A percentile compares a stretch with the other conserved stretches of the same genome.
These are phyloP conservation scores for Triplophysa rosa DNA, from an alignment of 2,113 vertebrate species.

Conservation along the genomic window DNA sequence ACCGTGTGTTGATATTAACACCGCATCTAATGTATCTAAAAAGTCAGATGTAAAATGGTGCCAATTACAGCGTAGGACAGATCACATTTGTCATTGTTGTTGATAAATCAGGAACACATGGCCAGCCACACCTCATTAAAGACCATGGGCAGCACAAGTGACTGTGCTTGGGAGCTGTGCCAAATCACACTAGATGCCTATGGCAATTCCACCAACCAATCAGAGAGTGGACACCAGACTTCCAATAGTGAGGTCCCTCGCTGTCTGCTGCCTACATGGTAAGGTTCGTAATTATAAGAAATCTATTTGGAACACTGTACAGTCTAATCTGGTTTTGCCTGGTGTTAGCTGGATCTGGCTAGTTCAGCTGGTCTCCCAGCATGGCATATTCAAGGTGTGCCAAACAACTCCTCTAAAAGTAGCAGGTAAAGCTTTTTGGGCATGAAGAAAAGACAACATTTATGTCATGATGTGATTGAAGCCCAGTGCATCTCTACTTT, in stretches of 20 bases:
- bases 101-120: slow-evolving; percentile 46
- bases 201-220: slow-evolving; percentile 33
- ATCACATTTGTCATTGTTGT: slow-evolving; percentile 35
- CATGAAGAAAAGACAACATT: no score
- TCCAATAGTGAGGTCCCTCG: neutral
- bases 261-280: neutral
- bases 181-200: slow-evolving; percentile 50
- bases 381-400: no score
- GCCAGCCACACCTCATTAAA: slow-evolving; percentile 41
- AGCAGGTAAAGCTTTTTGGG: no score
- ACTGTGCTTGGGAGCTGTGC: slow-evolving; percentile 38
- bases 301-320: neutral
- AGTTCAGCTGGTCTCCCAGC: no score
- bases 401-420: no score
- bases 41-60: slow-evolving; percentile 18
- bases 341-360: no score
- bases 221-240: slow-evolving; percentile 5
- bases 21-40: slow-evolving; percentile 5
- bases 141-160: slow-evolving; percentile 10
- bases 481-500: no score
- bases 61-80: slow-evolving; percentile 27
- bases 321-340: neutral
- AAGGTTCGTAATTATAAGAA: no score
- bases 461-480: no score
- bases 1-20: neutral